A percentile compares a stretch with the other conserved stretches of the same genome.
Evolutionary conservation across 1,140 invertebrate genomes (phyloP).

Genomic region (Halyomorpha halys): DNA sequence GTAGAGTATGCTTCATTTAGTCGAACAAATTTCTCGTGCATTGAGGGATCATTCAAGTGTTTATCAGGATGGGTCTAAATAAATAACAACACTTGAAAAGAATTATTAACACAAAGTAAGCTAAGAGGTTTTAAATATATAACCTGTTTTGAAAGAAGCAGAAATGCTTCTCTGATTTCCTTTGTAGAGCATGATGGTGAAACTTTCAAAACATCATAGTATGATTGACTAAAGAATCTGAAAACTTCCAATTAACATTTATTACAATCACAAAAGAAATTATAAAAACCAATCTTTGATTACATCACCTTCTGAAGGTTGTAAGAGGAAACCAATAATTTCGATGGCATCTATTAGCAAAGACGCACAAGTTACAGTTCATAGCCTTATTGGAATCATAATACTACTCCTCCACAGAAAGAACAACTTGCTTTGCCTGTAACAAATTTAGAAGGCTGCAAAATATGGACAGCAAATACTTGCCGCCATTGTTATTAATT

Average conservation of each 20-base stretch:
- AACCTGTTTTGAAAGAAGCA: conserved; percentile 46
- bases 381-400: not conserved
- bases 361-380: not conserved
- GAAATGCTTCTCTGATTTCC: conserved; percentile 46
- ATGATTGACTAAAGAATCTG: conserved; percentile 32
- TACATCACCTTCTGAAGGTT: not conserved
- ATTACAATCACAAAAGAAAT: not conserved
- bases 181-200: conserved; percentile 41
- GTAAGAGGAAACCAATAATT: not conserved
- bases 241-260: conserved; percentile 19
- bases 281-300: not conserved
- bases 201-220: conserved; percentile 46
- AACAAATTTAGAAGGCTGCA: not conserved
- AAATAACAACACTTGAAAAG: conserved; percentile 19
- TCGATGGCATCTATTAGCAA: not conserved
- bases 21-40: conserved; percentile 45
- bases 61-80: conserved; percentile 50
- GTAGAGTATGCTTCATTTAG: conserved; percentile 53
- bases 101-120: not conserved
- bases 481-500: not conserved
- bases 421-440: not conserved
- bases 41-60: conserved; percentile 39
- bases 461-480: not conserved
- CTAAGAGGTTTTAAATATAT: too few species aligned
- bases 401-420: not conserved